phyloP scores from a whole-genome alignment of 2,888 invertebrate species.

The Acanthosoma haemorrhoidale region DNA sequence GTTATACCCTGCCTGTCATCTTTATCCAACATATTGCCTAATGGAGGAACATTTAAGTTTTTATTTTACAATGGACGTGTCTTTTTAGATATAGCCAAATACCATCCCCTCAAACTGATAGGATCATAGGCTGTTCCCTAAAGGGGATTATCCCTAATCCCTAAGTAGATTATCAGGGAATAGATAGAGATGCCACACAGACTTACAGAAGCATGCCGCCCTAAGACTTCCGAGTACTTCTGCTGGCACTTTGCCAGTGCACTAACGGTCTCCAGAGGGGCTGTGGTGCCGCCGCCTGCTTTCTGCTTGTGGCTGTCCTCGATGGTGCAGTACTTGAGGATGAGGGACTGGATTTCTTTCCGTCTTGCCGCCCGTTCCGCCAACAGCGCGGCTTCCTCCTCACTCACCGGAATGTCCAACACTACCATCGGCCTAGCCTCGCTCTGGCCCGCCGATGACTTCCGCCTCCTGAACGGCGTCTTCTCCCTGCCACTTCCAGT shows the following conservation, averaged over 20 bases:
- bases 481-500: constrained; percentile 46
- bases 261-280: constrained; percentile 29
- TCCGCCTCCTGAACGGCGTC: constrained; percentile 40
- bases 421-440: constrained; percentile 35
- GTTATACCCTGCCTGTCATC: too few species aligned
- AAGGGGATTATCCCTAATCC: background rate
- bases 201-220: constrained; percentile 32
- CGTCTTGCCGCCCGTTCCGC: constrained; percentile 72
- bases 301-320: constrained; percentile 51
- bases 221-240: constrained; percentile 42
- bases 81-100: too few species aligned
- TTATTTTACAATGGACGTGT: too few species aligned
- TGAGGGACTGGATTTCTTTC: constrained; percentile 75
- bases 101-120: background rate
- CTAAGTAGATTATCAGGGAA: too few species aligned
- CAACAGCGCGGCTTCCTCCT: constrained; percentile 45
- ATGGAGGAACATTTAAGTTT: too few species aligned
- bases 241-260: constrained; percentile 42
- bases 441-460: background rate
- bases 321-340: constrained; percentile 74
- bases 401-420: constrained; percentile 34
- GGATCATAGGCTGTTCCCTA: background rate
- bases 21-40: too few species aligned
- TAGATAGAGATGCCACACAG: background rate
- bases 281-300: constrained; percentile 39